Evolutionary conservation across 2,888 invertebrate species (phyloP), one percentile per base, ranked within the genome.

Genomic region (Lapara coniferarum): DNA sequence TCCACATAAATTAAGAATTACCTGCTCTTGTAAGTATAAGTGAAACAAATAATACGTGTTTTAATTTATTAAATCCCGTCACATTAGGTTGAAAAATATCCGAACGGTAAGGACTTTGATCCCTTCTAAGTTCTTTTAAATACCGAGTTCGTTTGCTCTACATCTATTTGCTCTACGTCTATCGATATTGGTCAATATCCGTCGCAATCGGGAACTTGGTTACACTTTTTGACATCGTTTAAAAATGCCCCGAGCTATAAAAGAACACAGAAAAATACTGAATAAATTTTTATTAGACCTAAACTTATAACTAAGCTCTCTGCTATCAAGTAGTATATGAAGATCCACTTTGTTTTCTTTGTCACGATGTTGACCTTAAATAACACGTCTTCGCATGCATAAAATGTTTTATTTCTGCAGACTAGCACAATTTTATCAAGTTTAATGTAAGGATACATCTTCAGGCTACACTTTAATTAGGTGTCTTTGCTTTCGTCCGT

Each of bases 91-190:
- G 19, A 55, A 55, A 52, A 55, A 19, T 55, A 55, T 10, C 19
- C 10, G 10, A 16, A 19, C 55, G 3, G 19, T 19, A 55, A 19
- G 3, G 0, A 55, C 55, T 19, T 55, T 1, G 19, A 19, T 55
- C 55, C 55, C 55, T 55, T 55, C 19, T 19, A 8, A 19, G 55
- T 55, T 19, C 19, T 55, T 55, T 55, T 19, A 19, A 10, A 55
- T 19, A 55, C 19, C 19, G 16, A 55, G 19, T 55, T 55, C 10
- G 12, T 55, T 55, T 55, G 55, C 53, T 53, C 53, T 53, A 53
- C 53, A 53, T 53, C 16, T 37, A n/a, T 55, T 55, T 55, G 55
- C 53, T 53, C 53, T 53, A 53, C 53, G n/a, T 53, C 16, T 37
- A 8, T 37, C 37, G 37, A n/a, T 53, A 55, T 55, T 55, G 10